Conservation (phyloP, 2,797 vertebrate species). For the Anolis apletophallus region DNA sequence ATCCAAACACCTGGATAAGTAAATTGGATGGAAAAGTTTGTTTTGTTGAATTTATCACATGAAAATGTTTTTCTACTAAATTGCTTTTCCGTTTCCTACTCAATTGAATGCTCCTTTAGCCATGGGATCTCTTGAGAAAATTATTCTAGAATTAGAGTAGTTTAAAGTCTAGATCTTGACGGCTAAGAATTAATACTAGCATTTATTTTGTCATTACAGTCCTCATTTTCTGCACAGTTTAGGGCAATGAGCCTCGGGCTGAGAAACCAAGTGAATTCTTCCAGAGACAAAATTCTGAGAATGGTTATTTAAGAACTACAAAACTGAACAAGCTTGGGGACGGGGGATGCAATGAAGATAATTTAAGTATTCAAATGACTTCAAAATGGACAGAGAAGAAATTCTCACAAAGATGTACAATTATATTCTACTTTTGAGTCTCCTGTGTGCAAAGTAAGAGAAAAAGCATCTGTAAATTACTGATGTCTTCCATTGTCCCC, state of each 20-base stretch:
- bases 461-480: too few relatives aligned
- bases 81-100: conserved; percentile 22
- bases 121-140: conserved; percentile 19
- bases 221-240: conserved; percentile 11
- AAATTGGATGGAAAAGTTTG: conserved; percentile 31
- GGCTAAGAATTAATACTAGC: conserved; percentile 29
- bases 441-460: neutral
- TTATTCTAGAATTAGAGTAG: conserved; percentile 42
- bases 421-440: neutral
- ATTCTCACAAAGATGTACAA: neutral
- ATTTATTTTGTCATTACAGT: conserved; percentile 22
- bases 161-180: conserved; percentile 23
- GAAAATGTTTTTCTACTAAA: conserved; percentile 24
- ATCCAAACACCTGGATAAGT: neutral
- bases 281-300: conserved; percentile 4
- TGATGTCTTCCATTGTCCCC: neutral
- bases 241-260: neutral
- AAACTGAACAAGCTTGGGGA: neutral
- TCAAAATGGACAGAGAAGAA: neutral
- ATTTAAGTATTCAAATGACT: neutral
- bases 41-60: conserved; percentile 22
- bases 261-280: conserved; percentile 13
- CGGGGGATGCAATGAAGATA: neutral
- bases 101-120: conserved; percentile 20
- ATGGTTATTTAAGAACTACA: conserved; percentile 7